Conservation (phyloP, 2,113 vertebrate genomes). For the Passer domesticus region DNA sequence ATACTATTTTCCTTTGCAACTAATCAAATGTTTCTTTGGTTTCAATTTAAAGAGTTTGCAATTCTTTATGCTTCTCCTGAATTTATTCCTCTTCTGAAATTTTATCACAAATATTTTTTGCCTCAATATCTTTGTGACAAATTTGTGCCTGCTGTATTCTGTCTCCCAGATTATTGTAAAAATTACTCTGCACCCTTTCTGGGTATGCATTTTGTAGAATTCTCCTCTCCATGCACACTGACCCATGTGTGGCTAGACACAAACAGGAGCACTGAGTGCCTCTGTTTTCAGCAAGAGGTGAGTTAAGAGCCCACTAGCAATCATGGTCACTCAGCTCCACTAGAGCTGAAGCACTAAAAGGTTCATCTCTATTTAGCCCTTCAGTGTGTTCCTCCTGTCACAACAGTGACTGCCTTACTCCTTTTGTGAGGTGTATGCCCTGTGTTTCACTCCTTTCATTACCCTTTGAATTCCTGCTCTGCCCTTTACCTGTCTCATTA, state of each 20-base stretch:
- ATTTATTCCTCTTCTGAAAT: background rate
- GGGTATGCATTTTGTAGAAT: background rate
- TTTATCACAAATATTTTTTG: background rate
- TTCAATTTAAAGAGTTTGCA: background rate
- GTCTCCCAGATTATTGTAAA: background rate
- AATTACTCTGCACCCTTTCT: background rate
- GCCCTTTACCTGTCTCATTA: constrained; percentile 2
- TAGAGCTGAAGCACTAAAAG: background rate
- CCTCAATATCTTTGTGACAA: background rate
- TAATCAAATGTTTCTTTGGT: background rate
- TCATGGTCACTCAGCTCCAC: background rate
- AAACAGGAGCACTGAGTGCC: background rate
- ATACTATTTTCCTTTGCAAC: background rate
- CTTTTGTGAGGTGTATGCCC: background rate
- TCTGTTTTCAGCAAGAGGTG: background rate
- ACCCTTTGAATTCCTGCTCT: background rate
- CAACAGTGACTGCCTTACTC: background rate
- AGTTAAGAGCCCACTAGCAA: background rate
- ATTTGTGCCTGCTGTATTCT: background rate
- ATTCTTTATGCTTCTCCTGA: background rate
- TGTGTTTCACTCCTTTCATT: background rate
- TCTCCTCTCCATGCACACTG: background rate
- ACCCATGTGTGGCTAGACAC: background rate
- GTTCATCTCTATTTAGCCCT: background rate
- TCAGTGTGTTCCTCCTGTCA: background rate